A percentile compares a stretch with the other conserved stretches of the same genome.
Evolutionary conservation across 2,888 invertebrate species (phyloP).

Genomic region (Chelonus formosanus): DNA sequence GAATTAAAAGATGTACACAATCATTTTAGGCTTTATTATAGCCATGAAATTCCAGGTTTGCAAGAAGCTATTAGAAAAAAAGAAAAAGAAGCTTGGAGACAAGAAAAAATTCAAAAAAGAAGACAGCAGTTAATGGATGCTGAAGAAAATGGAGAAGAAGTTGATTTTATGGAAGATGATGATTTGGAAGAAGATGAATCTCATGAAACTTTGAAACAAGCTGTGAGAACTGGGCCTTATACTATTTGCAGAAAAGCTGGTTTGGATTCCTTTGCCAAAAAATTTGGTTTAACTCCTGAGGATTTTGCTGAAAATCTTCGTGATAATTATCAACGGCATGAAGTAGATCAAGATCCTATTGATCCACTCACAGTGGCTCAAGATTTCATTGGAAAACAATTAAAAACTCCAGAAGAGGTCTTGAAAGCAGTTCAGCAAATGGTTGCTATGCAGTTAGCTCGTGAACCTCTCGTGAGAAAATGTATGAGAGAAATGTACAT

Average conservation of each 20-base stretch:
- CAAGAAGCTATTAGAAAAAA: slow-evolving; percentile 77
- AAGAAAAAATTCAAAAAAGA: slow-evolving; percentile 66
- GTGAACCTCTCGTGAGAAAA: slow-evolving; percentile 88
- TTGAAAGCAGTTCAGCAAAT: slow-evolving; percentile 91
- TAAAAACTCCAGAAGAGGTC: slow-evolving; percentile 77
- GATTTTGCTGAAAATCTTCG: slow-evolving; percentile 96
- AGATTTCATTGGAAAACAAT: slow-evolving; percentile 68
- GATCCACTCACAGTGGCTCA: slow-evolving; percentile 85
- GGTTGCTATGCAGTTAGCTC: slow-evolving; percentile 92
- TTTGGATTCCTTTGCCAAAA: slow-evolving; percentile 83
- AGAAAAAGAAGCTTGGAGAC: slow-evolving; percentile 72
- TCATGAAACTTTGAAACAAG: slow-evolving; percentile 80
- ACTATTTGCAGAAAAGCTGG: slow-evolving; percentile 87
- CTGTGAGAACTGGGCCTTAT: slow-evolving; percentile 88
- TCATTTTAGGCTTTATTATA: slow-evolving; percentile 93
- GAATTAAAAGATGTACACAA: slow-evolving; percentile 93
- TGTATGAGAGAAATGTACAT: slow-evolving; percentile 86
- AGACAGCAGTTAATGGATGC: slow-evolving; percentile 70
- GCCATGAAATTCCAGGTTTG: slow-evolving; percentile 84
- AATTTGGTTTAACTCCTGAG: slow-evolving; percentile 92
- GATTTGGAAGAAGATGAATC: slow-evolving; percentile 67
- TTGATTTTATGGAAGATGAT: slow-evolving; percentile 69
- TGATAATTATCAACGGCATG: slow-evolving; percentile 94
- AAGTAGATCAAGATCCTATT: slow-evolving; percentile 91
- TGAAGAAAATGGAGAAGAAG: slow-evolving; percentile 72